Evolutionary conservation across 1,140 invertebrate species (phyloP), one percentile per base, ranked within the genome.

Genomic region (Drosophila truncata): DNA sequence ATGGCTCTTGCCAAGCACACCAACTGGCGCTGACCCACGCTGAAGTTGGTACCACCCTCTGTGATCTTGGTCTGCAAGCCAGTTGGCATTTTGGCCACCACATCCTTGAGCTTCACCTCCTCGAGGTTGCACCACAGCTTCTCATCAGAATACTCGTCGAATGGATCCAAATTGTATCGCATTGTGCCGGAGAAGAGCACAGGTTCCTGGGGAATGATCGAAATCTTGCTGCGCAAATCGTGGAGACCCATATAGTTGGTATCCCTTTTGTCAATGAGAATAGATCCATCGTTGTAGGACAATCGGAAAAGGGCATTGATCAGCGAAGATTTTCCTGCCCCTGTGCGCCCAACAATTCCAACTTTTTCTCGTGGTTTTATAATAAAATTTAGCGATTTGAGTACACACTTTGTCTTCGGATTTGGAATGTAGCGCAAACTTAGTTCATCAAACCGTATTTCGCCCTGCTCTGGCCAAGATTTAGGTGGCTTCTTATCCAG

Each of bases 121-220:
- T 96, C 95, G 2, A 99, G 92, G 4, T 96, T 97, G 65, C 94
- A 93, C 97, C 98, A 98, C 0, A 99, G 83, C 41, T 95, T 94
- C 3, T 94, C 94, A 92, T 99, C 97, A 0, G 94, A 93, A 90
- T 95, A 97, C 78, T 96, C 94, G 49, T 96, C 95, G 82, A 97
- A 97, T 99, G 97, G 97, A 93, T 98, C 97, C 13, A 98, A 93
- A 93, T 98, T 98, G 82, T 95, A 95, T 8, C 97, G 93, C 92
- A 98, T 95, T 42, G 95, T 96, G 37, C 96, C 97, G 0, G 95
- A 96, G 91, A 98, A 98, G 11, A 98, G 92, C 13, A 98, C 95
- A 0, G 98, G 97, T 84, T 96, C 97, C 93, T 98, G 98, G 11
- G 98, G 97, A 78, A 98, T 98, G 63, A 98, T 98, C 39, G 97